These are phyloP conservation scores for Acheta domesticus DNA, from an alignment of 2,888 invertebrate species.

Conservation along the genomic window DNA sequence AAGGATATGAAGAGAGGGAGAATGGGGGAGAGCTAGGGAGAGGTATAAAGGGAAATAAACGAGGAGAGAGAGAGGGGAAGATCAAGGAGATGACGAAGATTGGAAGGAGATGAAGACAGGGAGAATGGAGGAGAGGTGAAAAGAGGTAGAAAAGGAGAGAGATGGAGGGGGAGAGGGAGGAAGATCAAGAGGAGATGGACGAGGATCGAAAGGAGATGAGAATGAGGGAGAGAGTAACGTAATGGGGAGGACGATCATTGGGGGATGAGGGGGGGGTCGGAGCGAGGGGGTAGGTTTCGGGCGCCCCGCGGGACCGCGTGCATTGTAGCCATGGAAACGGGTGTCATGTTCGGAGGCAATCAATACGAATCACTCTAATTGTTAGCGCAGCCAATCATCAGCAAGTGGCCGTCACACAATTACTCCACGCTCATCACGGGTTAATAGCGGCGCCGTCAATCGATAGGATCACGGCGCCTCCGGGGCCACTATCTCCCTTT, in stretches of 20 bases:
- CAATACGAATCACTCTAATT: slow-evolving; percentile 18
- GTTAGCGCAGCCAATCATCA: slow-evolving; percentile 11
- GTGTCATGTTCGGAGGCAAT: not conserved
- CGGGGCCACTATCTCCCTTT: not conserved
- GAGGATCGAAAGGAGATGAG: not conserved
- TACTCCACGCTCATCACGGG: not conserved
- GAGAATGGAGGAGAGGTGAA: not conserved
- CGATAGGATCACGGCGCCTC: too few relatives aligned
- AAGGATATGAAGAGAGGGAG: too few relatives aligned
- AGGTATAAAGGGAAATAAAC: too few relatives aligned
- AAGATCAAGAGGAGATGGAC: not conserved
- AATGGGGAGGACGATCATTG: not conserved
- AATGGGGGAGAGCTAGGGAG: too few relatives aligned
- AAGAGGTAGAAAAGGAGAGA: not conserved
- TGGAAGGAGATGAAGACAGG: too few relatives aligned
- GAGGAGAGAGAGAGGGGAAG: too few relatives aligned
- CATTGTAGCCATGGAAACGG: not conserved
- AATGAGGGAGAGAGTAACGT: not conserved
- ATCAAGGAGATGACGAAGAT: too few relatives aligned
- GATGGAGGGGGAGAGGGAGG: not conserved
- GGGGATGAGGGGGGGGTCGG: not conserved
- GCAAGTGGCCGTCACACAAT: not conserved
- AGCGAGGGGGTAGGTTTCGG: not conserved
- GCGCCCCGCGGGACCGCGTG: not conserved
- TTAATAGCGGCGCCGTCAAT: slow-evolving; percentile 1